phyloP scores from a whole-genome alignment of 2,888 invertebrate genomes.

The Leptopilina drosophilae region DNA sequence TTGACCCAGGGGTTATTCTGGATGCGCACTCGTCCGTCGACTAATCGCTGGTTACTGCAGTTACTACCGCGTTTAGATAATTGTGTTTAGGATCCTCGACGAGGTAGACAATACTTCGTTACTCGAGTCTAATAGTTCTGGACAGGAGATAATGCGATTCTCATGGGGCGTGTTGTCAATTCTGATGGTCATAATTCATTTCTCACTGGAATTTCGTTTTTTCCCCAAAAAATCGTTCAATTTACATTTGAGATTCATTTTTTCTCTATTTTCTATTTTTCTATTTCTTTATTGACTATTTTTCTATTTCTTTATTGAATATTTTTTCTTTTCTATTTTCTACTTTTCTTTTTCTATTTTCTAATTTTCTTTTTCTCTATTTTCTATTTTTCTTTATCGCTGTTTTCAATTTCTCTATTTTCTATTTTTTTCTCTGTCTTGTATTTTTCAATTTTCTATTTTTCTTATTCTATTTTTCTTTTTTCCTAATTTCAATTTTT shows the following conservation, averaged over 20 bases:
- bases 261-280: background rate
- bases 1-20: slow-evolving; percentile 41
- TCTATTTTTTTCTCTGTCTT: too few relatives aligned
- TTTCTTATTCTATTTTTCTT: too few relatives aligned
- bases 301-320: too few relatives aligned
- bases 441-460: too few relatives aligned
- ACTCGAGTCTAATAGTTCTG: slow-evolving; percentile 46
- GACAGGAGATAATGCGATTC: slow-evolving; percentile 38
- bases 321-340: too few relatives aligned
- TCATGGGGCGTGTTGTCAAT: slow-evolving; percentile 38
- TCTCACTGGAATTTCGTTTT: background rate
- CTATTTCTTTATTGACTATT: too few relatives aligned
- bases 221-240: background rate
- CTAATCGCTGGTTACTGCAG: slow-evolving; percentile 52
- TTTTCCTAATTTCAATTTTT: too few relatives aligned
- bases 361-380: too few relatives aligned
- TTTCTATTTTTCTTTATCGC: too few relatives aligned
- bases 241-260: background rate
- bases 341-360: too few relatives aligned
- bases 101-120: slow-evolving; percentile 53
- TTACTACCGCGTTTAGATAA: slow-evolving; percentile 52
- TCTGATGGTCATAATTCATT: slow-evolving; percentile 25
- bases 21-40: slow-evolving; percentile 42
- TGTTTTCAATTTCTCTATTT: too few relatives aligned
- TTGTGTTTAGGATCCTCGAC: slow-evolving; percentile 39